phyloP scores from a whole-genome alignment of 2,113 vertebrate genomes.

The Scomber scombrus region DNA sequence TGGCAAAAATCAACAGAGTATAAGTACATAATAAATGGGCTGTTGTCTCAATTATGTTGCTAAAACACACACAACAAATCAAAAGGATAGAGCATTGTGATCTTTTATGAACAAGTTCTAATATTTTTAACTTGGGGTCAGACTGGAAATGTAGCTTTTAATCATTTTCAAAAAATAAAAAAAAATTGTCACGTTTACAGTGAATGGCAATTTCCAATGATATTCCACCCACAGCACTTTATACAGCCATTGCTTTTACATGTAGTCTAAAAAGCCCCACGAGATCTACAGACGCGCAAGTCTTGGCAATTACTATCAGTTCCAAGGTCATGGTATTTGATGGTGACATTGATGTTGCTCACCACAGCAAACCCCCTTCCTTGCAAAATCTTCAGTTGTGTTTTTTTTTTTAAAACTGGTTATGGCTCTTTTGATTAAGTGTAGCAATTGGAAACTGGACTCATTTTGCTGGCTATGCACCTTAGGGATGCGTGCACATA shows the following conservation, averaged over 20 bases:
- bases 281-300: slow-evolving; percentile 28
- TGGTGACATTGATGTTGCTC: slow-evolving; percentile 65
- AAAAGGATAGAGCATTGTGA: slow-evolving; percentile 1
- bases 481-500: slow-evolving; percentile 79
- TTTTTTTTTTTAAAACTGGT: slow-evolving; percentile 42
- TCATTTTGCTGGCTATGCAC: slow-evolving; percentile 76
- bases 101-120: slow-evolving; percentile 6
- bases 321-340: slow-evolving; percentile 70
- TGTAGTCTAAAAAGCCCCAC: slow-evolving; percentile 29
- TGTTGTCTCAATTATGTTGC: slow-evolving; percentile 36
- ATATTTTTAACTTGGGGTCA: slow-evolving; percentile 15
- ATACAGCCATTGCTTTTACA: slow-evolving; percentile 47
- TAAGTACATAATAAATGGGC: slow-evolving; percentile 48
- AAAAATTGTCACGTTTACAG: neutral
- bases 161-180: slow-evolving; percentile 34
- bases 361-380: slow-evolving; percentile 47
- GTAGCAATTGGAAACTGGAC: slow-evolving; percentile 72
- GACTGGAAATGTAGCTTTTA: slow-evolving; percentile 15
- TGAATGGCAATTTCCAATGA: slow-evolving; percentile 17
- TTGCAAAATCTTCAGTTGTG: slow-evolving; percentile 62
- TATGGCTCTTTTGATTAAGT: slow-evolving; percentile 86
- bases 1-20: slow-evolving; percentile 50
- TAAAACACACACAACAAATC: slow-evolving; percentile 22
- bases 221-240: slow-evolving; percentile 44
- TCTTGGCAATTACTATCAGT: slow-evolving; percentile 68